These are phyloP conservation scores for Microplitis demolitor DNA, from an alignment of 1,140 invertebrate genomes.

Conservation along the genomic window DNA sequence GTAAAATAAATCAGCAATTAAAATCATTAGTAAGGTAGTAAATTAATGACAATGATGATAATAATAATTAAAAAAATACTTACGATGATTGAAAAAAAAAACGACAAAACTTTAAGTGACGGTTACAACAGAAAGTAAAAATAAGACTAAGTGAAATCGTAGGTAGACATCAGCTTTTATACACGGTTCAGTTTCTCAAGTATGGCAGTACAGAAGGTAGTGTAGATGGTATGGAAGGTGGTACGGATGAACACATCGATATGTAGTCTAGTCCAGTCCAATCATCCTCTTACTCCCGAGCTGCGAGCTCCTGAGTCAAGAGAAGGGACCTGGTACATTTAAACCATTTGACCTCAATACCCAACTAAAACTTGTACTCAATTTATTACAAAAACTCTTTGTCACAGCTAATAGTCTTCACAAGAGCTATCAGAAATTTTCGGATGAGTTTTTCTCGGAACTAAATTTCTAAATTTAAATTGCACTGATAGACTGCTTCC, in stretches of 20 bases:
- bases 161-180: conserved; percentile 10
- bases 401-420: no score
- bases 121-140: background rate
- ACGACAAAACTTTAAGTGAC: background rate
- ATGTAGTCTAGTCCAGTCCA: background rate
- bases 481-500: no score
- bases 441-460: no score
- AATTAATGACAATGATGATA: no score
- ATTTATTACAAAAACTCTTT: no score
- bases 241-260: background rate
- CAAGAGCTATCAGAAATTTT: no score
- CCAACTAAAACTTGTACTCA: background rate
- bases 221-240: background rate
- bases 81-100: background rate
- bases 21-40: no score
- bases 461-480: no score
- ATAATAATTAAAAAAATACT: background rate
- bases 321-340: background rate
- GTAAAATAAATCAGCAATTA: no score
- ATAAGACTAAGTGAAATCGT: conserved; percentile 17
- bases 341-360: background rate
- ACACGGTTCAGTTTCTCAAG: conserved; percentile 1
- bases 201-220: background rate
- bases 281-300: background rate
- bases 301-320: background rate